A percentile compares a stretch with the other conserved stretches of the same genome.
Evolutionary conservation across 2,888 invertebrate species (phyloP).

Genomic region (Aromia moschata): DNA sequence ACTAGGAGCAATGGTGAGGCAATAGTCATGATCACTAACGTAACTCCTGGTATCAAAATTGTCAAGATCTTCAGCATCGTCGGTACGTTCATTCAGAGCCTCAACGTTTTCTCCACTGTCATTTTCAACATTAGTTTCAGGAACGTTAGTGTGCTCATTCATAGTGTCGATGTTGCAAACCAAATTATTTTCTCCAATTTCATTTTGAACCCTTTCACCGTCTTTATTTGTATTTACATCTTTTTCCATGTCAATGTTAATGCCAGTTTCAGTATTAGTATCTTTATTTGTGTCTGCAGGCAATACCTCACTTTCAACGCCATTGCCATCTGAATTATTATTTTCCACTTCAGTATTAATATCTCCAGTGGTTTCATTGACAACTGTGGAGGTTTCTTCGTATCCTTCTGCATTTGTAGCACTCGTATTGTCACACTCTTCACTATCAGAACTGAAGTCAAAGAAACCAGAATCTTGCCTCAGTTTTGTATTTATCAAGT

Average conservation of each 20-base stretch:
- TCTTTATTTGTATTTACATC: not conserved
- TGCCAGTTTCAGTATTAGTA: slow-evolving; percentile 14
- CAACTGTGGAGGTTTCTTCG: not conserved
- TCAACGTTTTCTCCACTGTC: not conserved
- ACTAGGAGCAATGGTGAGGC: not conserved
- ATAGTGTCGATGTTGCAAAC: not conserved
- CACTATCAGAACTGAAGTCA: slow-evolving; percentile 39
- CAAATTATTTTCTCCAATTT: not conserved
- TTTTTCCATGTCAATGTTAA: not conserved
- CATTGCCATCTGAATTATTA: not conserved
- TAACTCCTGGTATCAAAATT: slow-evolving; percentile 32
- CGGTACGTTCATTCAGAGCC: not conserved
- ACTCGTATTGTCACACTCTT: slow-evolving; percentile 29
- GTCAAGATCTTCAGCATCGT: slow-evolving; percentile 16
- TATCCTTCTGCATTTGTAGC: not conserved
- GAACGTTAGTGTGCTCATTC: not conserved
- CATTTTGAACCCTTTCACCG: not conserved
- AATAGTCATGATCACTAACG: slow-evolving; percentile 38
- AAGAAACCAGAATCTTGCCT: slow-evolving; percentile 46
- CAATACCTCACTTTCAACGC: not conserved
- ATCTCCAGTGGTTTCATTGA: not conserved
- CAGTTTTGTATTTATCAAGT: slow-evolving; percentile 27
- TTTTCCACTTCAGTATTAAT: slow-evolving; percentile 10
- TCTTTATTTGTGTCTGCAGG: slow-evolving; percentile 17
- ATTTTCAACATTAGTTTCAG: not conserved